Conservation (phyloP, 2,113 vertebrate species). For the Phoenicopterus ruber region DNA sequence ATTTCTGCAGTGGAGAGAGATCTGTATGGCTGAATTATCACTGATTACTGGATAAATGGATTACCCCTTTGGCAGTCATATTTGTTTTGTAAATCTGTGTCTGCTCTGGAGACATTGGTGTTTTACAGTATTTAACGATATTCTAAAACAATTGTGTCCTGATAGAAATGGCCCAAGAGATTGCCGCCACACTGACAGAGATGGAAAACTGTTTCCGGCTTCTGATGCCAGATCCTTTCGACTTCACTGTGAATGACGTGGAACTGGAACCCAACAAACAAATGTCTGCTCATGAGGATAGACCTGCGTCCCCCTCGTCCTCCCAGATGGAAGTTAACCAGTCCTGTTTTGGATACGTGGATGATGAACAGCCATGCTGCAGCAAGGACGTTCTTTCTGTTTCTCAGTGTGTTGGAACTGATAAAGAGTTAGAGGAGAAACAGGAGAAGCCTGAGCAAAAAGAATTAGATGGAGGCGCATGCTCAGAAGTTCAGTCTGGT, state of each 20-base stretch:
- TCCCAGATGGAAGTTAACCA: background rate
- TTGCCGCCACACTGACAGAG: slow-evolving; percentile 80
- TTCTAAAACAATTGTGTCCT: background rate
- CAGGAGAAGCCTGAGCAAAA: background rate
- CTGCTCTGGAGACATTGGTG: background rate
- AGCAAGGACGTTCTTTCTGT: slow-evolving; percentile 76
- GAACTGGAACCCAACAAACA: background rate
- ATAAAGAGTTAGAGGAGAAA: background rate
- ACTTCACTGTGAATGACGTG: slow-evolving; percentile 26
- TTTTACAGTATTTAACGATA: background rate
- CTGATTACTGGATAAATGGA: background rate
- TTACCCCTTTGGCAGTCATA: background rate
- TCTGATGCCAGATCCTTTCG: slow-evolving; percentile 77
- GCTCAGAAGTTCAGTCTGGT: background rate
- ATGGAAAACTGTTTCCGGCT: slow-evolving; percentile 88
- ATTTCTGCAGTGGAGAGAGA: background rate
- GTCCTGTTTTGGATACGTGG: background rate
- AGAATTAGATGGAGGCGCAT: background rate
- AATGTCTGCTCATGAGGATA: fast-evolving
- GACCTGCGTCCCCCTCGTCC: background rate
- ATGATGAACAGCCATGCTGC: slow-evolving; percentile 83
- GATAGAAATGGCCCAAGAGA: slow-evolving; percentile 80
- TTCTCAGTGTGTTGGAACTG: background rate
- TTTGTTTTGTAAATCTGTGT: background rate
- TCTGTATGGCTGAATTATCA: background rate